A percentile compares a stretch with the other conserved stretches of the same genome.
These are phyloP conservation scores for Tillus elongatus DNA, from an alignment of 2,888 invertebrate species.

Conservation along the genomic window DNA sequence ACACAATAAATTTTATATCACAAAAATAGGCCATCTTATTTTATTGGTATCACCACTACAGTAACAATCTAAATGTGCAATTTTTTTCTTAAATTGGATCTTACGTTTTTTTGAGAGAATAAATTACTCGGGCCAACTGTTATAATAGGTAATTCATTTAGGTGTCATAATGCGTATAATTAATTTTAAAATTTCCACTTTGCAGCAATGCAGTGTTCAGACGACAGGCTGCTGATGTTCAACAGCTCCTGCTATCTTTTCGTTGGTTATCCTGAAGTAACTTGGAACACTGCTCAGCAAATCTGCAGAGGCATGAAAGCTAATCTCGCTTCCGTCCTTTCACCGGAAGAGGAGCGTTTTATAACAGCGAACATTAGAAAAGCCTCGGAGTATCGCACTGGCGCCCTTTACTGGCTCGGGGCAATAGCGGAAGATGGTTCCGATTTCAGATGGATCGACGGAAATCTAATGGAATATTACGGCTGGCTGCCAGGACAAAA, in stretches of 20 bases:
- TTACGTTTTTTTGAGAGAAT: too few species aligned
- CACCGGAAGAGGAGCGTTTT: slow-evolving; percentile 61
- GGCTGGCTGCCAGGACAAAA: slow-evolving; percentile 55
- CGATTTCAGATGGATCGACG: slow-evolving; percentile 58
- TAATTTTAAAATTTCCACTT: too few species aligned
- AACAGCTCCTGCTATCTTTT: slow-evolving; percentile 67
- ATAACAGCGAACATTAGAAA: slow-evolving; percentile 59
- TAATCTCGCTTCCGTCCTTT: slow-evolving; percentile 58
- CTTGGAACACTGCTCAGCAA: slow-evolving; percentile 60
- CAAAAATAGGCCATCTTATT: too few species aligned
- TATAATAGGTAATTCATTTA: too few species aligned
- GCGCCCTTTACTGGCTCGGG: slow-evolving; percentile 67
- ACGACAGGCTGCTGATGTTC: slow-evolving; percentile 59
- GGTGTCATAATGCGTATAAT: too few species aligned
- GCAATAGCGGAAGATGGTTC: slow-evolving; percentile 43
- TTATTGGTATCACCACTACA: too few species aligned
- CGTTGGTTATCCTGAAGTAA: slow-evolving; percentile 66
- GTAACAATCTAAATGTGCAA: too few species aligned
- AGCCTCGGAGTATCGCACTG: slow-evolving; percentile 62
- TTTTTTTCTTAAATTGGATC: too few species aligned
- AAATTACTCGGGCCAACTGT: too few species aligned
- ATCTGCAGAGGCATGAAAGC: slow-evolving; percentile 66
- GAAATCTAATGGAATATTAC: slow-evolving; percentile 45
- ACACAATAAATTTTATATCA: too few species aligned
- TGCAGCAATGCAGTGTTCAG: slow-evolving; percentile 60